These are phyloP conservation scores for Parascotia fuliginaria DNA, from an alignment of 2,888 invertebrate genomes.

Conservation along the genomic window DNA sequence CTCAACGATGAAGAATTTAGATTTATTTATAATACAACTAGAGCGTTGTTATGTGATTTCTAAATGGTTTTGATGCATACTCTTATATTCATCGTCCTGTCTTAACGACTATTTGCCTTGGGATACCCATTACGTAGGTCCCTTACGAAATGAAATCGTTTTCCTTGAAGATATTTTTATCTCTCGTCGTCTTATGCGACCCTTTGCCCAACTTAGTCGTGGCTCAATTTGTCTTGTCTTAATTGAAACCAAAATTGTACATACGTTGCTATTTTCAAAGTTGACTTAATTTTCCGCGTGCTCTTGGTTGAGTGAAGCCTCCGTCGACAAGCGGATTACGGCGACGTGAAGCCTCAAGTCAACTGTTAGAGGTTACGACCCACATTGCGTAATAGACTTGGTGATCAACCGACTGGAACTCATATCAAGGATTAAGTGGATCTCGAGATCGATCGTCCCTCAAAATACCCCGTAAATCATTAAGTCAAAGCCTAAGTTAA, in stretches of 20 bases:
- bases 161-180: constrained; percentile 35
- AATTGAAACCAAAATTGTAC: constrained; percentile 43
- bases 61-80: neutral
- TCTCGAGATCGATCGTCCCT: constrained; percentile 48
- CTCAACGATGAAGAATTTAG: no score
- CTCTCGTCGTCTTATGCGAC: constrained; percentile 27
- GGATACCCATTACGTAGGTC: constrained; percentile 2
- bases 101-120: neutral
- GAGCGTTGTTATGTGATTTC: neutral
- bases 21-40: neutral
- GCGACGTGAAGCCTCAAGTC: constrained; percentile 50
- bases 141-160: constrained; percentile 33
- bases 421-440: constrained; percentile 65
- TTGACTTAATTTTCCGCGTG: constrained; percentile 38
- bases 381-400: constrained; percentile 45
- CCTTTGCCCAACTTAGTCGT: constrained; percentile 30
- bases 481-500: constrained; percentile 47
- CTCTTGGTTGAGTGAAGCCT: constrained; percentile 29
- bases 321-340: constrained; percentile 61
- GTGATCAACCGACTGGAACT: constrained; percentile 60
- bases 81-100: neutral
- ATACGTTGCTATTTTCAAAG: constrained; percentile 43
- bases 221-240: constrained; percentile 35
- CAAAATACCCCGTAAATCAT: constrained; percentile 48
- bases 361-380: constrained; percentile 44